Conservation (phyloP, 2,888 invertebrate species). For the Adela reaumurella region DNA sequence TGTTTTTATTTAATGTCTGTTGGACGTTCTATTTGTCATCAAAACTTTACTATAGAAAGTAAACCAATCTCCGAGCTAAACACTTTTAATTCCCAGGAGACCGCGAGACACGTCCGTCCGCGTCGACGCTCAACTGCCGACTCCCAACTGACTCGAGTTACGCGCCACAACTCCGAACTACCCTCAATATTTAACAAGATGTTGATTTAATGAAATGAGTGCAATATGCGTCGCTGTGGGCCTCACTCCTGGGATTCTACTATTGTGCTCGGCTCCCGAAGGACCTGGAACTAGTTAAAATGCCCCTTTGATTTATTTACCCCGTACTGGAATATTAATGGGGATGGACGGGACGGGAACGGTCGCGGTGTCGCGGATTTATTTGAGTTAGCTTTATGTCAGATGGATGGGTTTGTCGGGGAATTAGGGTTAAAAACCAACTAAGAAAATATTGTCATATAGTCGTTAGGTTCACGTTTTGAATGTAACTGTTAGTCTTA, state of each 20-base stretch:
- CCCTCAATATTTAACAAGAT: not conserved
- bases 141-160: not conserved
- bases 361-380: not conserved
- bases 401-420: not conserved
- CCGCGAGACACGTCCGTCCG: not conserved
- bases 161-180: not conserved
- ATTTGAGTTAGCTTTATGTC: not conserved
- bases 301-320: not conserved
- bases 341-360: not conserved
- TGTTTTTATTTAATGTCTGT: no score
- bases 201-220: slow-evolving; percentile 34
- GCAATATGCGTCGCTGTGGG: slow-evolving; percentile 34
- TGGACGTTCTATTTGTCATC: no score
- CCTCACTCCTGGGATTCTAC: not conserved
- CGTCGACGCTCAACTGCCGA: not conserved
- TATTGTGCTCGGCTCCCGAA: slow-evolving; percentile 9
- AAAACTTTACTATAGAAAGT: no score
- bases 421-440: not conserved
- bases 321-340: not conserved
- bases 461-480: no score
- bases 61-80: no score
- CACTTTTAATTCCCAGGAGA: not conserved
- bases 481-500: no score
- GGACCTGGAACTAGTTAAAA: not conserved
- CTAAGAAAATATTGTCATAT: no score